Evolutionary conservation across 2,797 vertebrate genomes (phyloP).

Genomic region (Naso thynnoides): DNA sequence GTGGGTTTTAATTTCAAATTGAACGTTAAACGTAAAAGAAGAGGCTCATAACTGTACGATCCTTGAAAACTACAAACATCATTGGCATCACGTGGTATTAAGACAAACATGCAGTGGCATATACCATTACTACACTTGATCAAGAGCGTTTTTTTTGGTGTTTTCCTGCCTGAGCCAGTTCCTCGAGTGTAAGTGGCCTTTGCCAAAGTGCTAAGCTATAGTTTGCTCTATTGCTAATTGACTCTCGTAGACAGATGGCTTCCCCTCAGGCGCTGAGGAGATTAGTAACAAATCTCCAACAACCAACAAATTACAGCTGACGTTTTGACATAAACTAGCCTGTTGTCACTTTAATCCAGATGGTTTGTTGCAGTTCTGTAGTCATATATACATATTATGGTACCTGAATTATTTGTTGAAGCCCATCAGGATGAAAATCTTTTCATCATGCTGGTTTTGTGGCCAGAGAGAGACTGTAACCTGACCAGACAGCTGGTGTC

Average conservation of each 20-base stretch:
- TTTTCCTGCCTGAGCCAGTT: background rate
- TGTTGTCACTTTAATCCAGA: constrained; percentile 29
- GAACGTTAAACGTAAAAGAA: background rate
- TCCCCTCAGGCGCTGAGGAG: constrained; percentile 57
- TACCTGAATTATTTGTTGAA: background rate
- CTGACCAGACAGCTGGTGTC: background rate
- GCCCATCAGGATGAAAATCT: background rate
- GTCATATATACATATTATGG: background rate
- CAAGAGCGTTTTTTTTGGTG: background rate
- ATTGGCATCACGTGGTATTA: background rate
- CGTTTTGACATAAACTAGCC: constrained; percentile 13
- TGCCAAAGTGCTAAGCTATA: constrained; percentile 21
- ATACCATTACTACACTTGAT: background rate
- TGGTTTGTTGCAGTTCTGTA: constrained; percentile 2
- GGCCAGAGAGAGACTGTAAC: background rate
- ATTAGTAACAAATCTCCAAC: constrained; percentile 71
- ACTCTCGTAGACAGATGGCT: constrained; percentile 68
- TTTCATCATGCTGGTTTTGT: background rate
- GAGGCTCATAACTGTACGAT: too few relatives aligned
- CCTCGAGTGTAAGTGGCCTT: background rate
- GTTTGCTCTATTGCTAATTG: constrained; percentile 67
- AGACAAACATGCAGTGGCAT: background rate
- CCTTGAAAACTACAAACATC: background rate
- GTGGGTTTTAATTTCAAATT: background rate
- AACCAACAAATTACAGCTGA: constrained; percentile 39